Conservation (phyloP, 2,797 vertebrate species). For the Hydrophis major region DNA sequence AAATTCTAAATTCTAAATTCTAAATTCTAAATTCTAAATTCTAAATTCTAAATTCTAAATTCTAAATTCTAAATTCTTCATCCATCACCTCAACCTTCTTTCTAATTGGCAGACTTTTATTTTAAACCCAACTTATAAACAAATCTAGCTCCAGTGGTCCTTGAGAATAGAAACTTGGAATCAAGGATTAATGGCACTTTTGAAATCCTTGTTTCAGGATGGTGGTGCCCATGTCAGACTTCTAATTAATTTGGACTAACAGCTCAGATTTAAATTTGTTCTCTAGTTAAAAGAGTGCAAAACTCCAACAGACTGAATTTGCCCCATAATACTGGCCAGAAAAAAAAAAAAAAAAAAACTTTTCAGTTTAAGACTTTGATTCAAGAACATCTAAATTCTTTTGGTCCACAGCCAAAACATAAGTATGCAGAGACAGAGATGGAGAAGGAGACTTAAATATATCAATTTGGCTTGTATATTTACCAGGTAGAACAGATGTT, state of each 20-base stretch:
- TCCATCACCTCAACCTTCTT: not conserved
- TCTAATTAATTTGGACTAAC: not conserved
- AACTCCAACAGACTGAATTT: not conserved
- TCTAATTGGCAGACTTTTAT: conserved; percentile 2
- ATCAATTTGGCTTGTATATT: not conserved
- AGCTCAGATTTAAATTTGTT: not conserved
- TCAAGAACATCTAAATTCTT: not conserved
- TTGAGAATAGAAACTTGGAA: not conserved
- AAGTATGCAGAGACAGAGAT: not conserved
- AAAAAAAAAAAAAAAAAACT: not conserved
- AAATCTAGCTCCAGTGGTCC: not conserved
- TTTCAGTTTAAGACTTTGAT: not conserved
- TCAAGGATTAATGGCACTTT: not conserved
- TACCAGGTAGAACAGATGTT: not conserved
- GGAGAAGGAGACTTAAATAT: not conserved
- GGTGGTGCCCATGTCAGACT: not conserved
- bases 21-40: too few relatives aligned
- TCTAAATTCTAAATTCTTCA: too few relatives aligned
- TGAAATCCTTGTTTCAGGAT: not conserved
- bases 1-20: too few relatives aligned
- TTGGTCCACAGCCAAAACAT: not conserved
- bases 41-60: too few relatives aligned
- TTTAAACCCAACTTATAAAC: not conserved
- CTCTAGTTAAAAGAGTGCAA: too few relatives aligned
- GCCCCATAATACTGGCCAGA: not conserved